Evolutionary conservation across 2,797 vertebrate genomes (phyloP), one percentile per base, ranked within the genome.

Genomic region (Caiman crocodilus): DNA sequence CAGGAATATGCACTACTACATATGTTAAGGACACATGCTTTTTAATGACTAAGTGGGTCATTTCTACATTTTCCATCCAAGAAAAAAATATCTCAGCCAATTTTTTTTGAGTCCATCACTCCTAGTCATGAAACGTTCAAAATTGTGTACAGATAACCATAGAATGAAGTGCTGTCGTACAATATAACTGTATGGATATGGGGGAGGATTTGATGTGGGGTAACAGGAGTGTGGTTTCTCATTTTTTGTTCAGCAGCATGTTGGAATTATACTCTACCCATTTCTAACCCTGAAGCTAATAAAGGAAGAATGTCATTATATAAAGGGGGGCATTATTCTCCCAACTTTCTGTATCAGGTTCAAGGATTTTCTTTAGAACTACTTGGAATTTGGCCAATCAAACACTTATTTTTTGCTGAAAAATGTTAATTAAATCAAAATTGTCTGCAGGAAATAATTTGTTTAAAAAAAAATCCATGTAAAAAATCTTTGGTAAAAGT

Each of bases 1-100:
- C 69, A 65, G 50, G 89, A 61, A 90, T 71, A 90, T 67, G n/a
- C 30, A 83, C 86, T 96, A 50, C 42, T 50, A 50, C 42, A 50
- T 50, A 12, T 50, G 35, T 50, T 73, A 42, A 73, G 21, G 50
- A 73, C 14, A 14, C 21, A 42, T 65, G 86, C 79, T 86, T 88
- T 82, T 87, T 91, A 91, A 84, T 84, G 83, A 87, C 9, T 50
- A 50, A 50, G 42, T 10, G 42, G 42, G 42, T 50, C 42, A 50
- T 50, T 50, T 50, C 42, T 50, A 50, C 42, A 50, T 50, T 50
- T 50, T 11, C 42, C 42, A 50, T 50, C 42, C 42, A 50, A 50
- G 42, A 50, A 50, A 50, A 50, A 50, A 50, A 50, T 35, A 50
- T 50, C 42, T 50, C 42, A 50, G 42, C 42, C 42, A 50, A 9